These are phyloP conservation scores for Vulpes vulpes DNA, from an alignment of 2,113 vertebrate species.

Conservation along the genomic window DNA sequence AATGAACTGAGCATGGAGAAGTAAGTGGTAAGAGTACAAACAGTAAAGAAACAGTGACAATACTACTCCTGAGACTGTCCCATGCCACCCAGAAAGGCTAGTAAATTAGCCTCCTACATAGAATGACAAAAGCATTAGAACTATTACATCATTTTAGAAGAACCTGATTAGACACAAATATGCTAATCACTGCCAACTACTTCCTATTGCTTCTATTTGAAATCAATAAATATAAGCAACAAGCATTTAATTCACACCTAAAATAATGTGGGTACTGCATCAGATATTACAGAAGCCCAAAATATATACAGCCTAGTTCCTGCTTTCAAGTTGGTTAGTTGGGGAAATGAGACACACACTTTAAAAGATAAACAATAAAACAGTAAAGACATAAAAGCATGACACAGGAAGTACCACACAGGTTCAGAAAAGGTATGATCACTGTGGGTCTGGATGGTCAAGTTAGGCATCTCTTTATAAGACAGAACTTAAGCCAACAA, in stretches of 20 bases:
- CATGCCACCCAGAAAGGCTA: background rate
- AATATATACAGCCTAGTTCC: background rate
- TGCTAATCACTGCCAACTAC: background rate
- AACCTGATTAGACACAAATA: conserved; percentile 10
- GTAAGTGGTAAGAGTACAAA: background rate
- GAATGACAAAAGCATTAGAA: conserved; percentile 41
- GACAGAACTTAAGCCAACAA: background rate
- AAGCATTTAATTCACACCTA: conserved; percentile 43
- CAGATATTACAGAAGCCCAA: background rate
- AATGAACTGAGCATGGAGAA: background rate
- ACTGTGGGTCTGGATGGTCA: background rate
- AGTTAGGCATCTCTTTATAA: background rate
- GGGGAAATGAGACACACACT: background rate
- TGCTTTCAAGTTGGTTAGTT: conserved; percentile 12
- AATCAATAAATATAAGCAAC: conserved; percentile 49
- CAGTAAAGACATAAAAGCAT: background rate
- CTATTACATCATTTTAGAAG: background rate
- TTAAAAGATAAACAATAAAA: conserved; percentile 42
- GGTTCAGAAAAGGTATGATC: background rate
- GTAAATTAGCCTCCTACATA: conserved; percentile 5
- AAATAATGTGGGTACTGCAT: background rate
- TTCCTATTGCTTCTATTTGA: conserved; percentile 45
- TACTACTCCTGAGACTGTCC: background rate
- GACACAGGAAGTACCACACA: background rate
- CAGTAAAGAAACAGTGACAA: background rate